phyloP scores from a whole-genome alignment of 2,797 vertebrate species.

The Dryobates pubescens region DNA sequence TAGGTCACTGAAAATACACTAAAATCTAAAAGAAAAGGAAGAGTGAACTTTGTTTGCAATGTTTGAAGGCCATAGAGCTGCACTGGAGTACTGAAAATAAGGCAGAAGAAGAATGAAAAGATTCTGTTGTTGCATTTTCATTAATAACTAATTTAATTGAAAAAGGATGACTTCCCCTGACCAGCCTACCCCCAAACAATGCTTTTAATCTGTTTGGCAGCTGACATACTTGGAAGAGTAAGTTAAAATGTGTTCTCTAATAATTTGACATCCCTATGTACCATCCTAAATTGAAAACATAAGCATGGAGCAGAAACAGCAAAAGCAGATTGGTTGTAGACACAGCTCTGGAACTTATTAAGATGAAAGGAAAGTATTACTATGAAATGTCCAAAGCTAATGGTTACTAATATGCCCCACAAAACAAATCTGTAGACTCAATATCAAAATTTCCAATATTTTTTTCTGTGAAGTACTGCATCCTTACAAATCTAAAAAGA shows the following conservation, averaged over 20 bases:
- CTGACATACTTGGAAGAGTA: slow-evolving; percentile 16
- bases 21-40: slow-evolving; percentile 1
- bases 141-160: slow-evolving; percentile 29
- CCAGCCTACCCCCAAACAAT: background rate
- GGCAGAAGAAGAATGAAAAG: slow-evolving; percentile 14
- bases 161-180: background rate
- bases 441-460: background rate
- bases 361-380: background rate
- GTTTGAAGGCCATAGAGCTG: background rate
- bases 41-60: background rate
- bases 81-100: background rate
- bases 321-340: background rate
- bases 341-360: background rate
- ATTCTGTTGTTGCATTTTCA: background rate
- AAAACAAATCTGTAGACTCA: background rate
- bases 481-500: background rate
- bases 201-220: slow-evolving; percentile 44
- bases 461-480: background rate
- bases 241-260: slow-evolving; percentile 15
- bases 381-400: background rate
- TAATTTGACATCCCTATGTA: slow-evolving; percentile 7
- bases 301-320: background rate
- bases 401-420: background rate
- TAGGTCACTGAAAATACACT: background rate
- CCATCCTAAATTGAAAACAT: slow-evolving; percentile 43